Evolutionary conservation across 2,888 invertebrate species (phyloP), one percentile per base, ranked within the genome.

Genomic region (Drosophila tripunctata): DNA sequence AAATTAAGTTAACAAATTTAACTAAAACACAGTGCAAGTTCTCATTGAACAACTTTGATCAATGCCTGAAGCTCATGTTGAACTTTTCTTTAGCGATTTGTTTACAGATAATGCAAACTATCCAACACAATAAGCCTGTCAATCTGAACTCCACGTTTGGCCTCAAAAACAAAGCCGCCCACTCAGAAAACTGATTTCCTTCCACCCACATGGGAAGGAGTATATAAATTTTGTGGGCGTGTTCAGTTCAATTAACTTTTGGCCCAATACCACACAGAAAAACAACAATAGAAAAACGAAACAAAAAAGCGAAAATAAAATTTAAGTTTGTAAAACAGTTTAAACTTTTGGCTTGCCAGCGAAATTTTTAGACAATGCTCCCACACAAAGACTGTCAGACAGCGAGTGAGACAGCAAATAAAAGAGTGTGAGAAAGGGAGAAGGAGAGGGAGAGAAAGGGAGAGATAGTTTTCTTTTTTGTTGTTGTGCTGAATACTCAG

Each of bases 161-260:
- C 43, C 27, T 27, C 24, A 43, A 43, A 58, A 64, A 52, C 15
- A 50, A 48, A 40, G 43, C 24, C 58, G 36, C 43, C 47, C 36
- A 50, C 44, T 27, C 51, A 22, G 47, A 19, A 7, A 27, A 30
- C 56, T n/a, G 15, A 19, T 12, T 24, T 36, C 40, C 15, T 27
- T 67, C 15, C 44, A 41, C 21, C 12, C 4, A 4, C 12, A 31
- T 36, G 6, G 30, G 7, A 21, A 15, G 12, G 10, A 12, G 40
- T 36, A 51, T 62, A 76, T 55, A 76, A 57, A 76, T 76, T 67
- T 73, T 48, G 45, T 69, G 73, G 78, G 76, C 76, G 79, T 79
- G 50, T 60, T 63, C 67, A 65, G 83, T 82, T 79, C 79, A 79
- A 79, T 79, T 82, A 79, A 82, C 79, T 79, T 73, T 69, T 55